Percentiles rank a stretch among this genome's conserved stretches.
phyloP scores from a whole-genome alignment of 2,113 vertebrate species.

The Petrocephalus zakoni region DNA sequence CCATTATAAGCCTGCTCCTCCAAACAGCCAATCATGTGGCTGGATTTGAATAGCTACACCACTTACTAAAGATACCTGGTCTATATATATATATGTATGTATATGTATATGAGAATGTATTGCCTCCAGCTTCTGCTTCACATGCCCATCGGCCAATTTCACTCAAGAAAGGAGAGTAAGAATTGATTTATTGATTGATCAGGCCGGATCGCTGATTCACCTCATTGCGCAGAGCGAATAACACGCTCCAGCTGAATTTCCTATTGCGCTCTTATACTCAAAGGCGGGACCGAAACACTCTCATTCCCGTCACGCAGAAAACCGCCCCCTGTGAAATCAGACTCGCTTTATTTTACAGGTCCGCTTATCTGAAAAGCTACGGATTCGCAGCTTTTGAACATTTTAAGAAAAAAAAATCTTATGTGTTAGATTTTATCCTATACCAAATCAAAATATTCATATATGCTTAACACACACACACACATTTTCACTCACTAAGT shows the following conservation, averaged over 20 bases:
- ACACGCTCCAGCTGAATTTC: not conserved
- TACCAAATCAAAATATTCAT: not conserved
- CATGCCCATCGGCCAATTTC: not conserved
- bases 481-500: no score
- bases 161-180: not conserved
- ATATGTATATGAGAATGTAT: not conserved
- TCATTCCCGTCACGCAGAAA: not conserved
- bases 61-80: not conserved
- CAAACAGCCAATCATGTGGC: not conserved
- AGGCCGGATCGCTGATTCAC: not conserved
- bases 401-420: conserved; percentile 14
- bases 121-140: not conserved
- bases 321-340: not conserved
- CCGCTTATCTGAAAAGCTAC: not conserved
- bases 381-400: not conserved
- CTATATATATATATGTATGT: not conserved
- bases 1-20: not conserved
- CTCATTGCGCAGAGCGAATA: not conserved
- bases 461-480: not conserved
- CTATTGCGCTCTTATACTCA: not conserved
- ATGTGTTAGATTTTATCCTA: not conserved
- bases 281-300: not conserved
- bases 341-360: not conserved
- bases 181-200: not conserved
- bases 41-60: not conserved